These are phyloP conservation scores for Wiebesia pumilae DNA, from an alignment of 1,140 invertebrate species.

Conservation along the genomic window DNA sequence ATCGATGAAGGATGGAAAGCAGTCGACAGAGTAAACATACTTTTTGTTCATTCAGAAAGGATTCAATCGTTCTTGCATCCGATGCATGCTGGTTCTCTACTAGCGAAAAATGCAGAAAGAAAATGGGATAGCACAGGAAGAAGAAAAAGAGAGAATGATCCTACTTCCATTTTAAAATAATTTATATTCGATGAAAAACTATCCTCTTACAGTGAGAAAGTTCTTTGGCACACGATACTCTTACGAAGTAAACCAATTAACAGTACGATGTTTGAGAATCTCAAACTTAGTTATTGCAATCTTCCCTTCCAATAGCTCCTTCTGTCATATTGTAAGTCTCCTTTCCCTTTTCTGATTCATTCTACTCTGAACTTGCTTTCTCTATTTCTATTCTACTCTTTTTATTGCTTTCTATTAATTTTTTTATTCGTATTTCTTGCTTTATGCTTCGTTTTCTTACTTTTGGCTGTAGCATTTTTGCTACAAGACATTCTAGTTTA, in stretches of 20 bases:
- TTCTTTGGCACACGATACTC: slow-evolving; percentile 62
- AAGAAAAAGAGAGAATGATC: neutral
- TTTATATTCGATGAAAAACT: slow-evolving; percentile 59
- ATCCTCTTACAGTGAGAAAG: slow-evolving; percentile 48
- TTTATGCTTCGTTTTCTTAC: neutral
- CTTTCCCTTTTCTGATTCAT: slow-evolving; percentile 18
- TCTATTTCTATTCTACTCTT: neutral
- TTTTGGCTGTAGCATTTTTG: slow-evolving; percentile 4
- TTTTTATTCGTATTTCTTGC: neutral
- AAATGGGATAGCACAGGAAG: neutral
- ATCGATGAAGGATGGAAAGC: neutral
- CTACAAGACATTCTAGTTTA: neutral
- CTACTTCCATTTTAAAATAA: slow-evolving; percentile 47
- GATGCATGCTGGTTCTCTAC: neutral
- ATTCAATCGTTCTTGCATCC: slow-evolving; percentile 50
- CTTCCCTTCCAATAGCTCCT: slow-evolving; percentile 55
- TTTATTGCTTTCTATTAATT: neutral
- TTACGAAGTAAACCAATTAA: slow-evolving; percentile 66
- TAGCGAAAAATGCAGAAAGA: neutral
- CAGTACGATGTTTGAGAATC: slow-evolving; percentile 61
- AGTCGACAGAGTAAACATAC: too few species aligned
- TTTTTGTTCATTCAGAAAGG: slow-evolving; percentile 25
- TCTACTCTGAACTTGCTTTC: neutral
- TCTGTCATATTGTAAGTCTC: slow-evolving; percentile 60
- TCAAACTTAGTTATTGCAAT: slow-evolving; percentile 58